Evolutionary conservation across 2,113 vertebrate genomes (phyloP).

Genomic region (Lepidiolamprologus cunningtoni): DNA sequence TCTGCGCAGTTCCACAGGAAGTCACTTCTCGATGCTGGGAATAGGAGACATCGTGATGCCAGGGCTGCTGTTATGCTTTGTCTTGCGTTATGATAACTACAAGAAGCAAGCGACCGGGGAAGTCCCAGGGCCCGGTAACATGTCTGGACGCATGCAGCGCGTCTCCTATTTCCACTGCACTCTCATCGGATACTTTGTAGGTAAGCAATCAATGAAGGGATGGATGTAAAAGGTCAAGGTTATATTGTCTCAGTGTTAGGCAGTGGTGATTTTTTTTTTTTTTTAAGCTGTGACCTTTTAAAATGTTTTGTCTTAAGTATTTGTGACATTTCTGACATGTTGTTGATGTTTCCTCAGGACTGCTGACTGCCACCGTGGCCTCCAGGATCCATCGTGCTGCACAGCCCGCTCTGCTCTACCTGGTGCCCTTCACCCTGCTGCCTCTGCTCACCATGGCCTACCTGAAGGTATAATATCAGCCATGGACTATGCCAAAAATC

Average conservation of each 20-base stretch:
- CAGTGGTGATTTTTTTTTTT: background rate
- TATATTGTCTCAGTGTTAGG: background rate
- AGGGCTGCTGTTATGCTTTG: constrained; percentile 95
- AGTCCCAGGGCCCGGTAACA: constrained; percentile 78
- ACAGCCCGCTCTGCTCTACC: constrained; percentile 94
- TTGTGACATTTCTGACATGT: background rate
- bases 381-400: constrained; percentile 97
- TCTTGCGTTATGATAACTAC: constrained; percentile 97
- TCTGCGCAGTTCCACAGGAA: constrained; percentile 85
- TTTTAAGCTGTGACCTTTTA: background rate
- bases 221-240: background rate
- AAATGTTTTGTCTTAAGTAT: background rate
- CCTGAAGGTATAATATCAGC: constrained; percentile 81
- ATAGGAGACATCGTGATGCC: constrained; percentile 99
- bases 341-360: constrained; percentile 67
- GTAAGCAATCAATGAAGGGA: constrained; percentile 67
- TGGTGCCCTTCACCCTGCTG: constrained; percentile 98
- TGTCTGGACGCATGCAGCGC: constrained; percentile 94
- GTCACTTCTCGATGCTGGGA: constrained; percentile 98
- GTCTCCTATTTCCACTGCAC: constrained; percentile 99
- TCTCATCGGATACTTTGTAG: constrained; percentile 98
- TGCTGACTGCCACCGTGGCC: constrained; percentile 96
- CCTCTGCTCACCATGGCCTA: constrained; percentile 99
- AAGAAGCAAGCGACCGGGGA: constrained; percentile 93
- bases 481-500: background rate